Evolutionary conservation across 2,888 invertebrate species (phyloP).

Genomic region (Nemoura dubitans): DNA sequence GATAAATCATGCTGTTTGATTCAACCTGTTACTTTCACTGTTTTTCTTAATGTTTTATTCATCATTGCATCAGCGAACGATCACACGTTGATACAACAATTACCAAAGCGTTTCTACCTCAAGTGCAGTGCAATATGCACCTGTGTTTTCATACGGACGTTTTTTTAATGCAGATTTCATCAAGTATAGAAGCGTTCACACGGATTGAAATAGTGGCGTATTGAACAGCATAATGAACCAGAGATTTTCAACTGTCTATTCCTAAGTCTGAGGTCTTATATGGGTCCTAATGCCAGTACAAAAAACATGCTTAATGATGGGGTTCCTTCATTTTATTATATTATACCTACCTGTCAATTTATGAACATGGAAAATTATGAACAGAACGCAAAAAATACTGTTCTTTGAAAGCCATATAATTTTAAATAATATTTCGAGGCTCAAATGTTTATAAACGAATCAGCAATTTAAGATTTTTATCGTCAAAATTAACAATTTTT

Average conservation of each 20-base stretch:
- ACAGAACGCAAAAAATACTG: neutral
- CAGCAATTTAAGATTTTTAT: neutral
- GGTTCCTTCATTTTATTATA: no score
- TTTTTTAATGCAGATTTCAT: neutral
- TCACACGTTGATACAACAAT: neutral
- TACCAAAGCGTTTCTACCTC: neutral
- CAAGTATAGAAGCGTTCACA: neutral
- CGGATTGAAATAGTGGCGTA: neutral
- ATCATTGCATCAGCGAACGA: conserved; percentile 18
- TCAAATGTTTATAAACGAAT: neutral
- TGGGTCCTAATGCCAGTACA: neutral
- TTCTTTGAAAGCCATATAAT: neutral
- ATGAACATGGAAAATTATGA: no score
- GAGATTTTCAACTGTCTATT: neutral
- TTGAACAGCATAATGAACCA: neutral
- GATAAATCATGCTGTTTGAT: neutral
- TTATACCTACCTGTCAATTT: no score
- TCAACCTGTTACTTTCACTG: conserved; percentile 39
- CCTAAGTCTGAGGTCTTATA: neutral
- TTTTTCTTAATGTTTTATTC: neutral
- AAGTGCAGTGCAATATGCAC: neutral
- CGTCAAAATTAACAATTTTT: no score
- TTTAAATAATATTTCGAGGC: no score
- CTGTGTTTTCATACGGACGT: neutral
- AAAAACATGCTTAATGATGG: no score